A percentile compares a stretch with the other conserved stretches of the same genome.
These are phyloP conservation scores for Samia ricini DNA, from an alignment of 1,140 invertebrate genomes.

Conservation along the genomic window DNA sequence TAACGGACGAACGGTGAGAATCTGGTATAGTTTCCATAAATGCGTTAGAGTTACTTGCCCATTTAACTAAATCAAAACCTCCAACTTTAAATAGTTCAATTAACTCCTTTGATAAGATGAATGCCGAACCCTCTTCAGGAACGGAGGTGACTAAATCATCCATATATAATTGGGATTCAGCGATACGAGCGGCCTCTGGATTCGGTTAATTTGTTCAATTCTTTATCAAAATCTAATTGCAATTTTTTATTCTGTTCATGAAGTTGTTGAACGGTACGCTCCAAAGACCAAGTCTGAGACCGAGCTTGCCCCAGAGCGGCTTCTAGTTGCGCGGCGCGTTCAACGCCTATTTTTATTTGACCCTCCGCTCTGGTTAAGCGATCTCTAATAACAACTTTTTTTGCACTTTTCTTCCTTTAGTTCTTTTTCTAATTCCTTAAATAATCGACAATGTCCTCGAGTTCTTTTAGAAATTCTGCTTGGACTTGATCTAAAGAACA, in stretches of 20 bases:
- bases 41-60: too few relatives aligned
- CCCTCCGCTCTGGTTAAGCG: slow-evolving; percentile 38
- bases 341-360: slow-evolving; percentile 45
- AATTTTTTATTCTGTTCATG: slow-evolving; percentile 54
- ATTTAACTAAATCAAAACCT: too few relatives aligned
- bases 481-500: slow-evolving; percentile 40
- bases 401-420: slow-evolving; percentile 53
- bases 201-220: slow-evolving; percentile 53
- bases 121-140: too few relatives aligned
- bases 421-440: slow-evolving; percentile 54
- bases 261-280: slow-evolving; percentile 48
- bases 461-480: slow-evolving; percentile 44
- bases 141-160: too few relatives aligned
- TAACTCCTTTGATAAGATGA: too few relatives aligned
- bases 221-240: slow-evolving; percentile 49
- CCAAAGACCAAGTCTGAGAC: slow-evolving; percentile 32
- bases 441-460: slow-evolving; percentile 42
- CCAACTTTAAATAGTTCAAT: too few relatives aligned
- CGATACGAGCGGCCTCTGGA: too few relatives aligned
- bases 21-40: too few relatives aligned
- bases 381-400: slow-evolving; percentile 33
- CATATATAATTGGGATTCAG: too few relatives aligned
- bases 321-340: slow-evolving; percentile 40
- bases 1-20: too few relatives aligned
- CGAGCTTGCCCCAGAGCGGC: slow-evolving; percentile 46